Percentiles rank a stretch among this genome's conserved stretches.
phyloP scores from a whole-genome alignment of 2,113 vertebrate genomes.

The Mesitornis unicolor region DNA sequence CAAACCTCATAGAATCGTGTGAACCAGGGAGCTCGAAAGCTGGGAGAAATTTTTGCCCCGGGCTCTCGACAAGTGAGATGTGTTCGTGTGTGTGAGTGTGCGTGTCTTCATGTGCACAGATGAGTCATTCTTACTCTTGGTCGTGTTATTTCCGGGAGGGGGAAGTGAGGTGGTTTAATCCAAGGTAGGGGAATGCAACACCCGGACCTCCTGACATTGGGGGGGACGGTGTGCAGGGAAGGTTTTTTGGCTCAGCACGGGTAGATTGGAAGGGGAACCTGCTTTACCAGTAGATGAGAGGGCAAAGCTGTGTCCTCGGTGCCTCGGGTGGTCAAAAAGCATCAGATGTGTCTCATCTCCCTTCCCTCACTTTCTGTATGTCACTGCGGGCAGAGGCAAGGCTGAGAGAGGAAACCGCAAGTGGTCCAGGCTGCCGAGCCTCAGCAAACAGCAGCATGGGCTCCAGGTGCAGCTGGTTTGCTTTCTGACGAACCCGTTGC shows the following conservation, averaged over 20 bases:
- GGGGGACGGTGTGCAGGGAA: neutral
- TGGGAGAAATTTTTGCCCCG: conserved; percentile 14
- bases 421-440: neutral
- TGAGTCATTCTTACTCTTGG: conserved; percentile 61
- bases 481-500: neutral
- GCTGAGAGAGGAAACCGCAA: conserved; percentile 54
- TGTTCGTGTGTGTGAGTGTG: neutral
- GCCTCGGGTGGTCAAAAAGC: neutral
- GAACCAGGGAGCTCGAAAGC: conserved; percentile 20
- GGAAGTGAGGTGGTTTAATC: conserved; percentile 33
- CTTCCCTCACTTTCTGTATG: conserved; percentile 22
- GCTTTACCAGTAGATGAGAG: neutral
- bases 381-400: conserved; percentile 45
- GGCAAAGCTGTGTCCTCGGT: rapidly evolving
- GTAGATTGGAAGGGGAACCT: neutral
- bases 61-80: neutral
- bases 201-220: neutral
- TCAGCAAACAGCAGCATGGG: conserved; percentile 20
- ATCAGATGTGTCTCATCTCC: neutral
- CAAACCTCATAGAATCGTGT: neutral
- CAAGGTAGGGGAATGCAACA: neutral
- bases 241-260: neutral
- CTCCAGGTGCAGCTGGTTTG: conserved; percentile 29
- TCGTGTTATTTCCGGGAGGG: conserved; percentile 55
- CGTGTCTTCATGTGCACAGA: conserved; percentile 15